These are phyloP conservation scores for Micromesistius poutassou DNA, from an alignment of 2,797 vertebrate species.

Conservation along the genomic window DNA sequence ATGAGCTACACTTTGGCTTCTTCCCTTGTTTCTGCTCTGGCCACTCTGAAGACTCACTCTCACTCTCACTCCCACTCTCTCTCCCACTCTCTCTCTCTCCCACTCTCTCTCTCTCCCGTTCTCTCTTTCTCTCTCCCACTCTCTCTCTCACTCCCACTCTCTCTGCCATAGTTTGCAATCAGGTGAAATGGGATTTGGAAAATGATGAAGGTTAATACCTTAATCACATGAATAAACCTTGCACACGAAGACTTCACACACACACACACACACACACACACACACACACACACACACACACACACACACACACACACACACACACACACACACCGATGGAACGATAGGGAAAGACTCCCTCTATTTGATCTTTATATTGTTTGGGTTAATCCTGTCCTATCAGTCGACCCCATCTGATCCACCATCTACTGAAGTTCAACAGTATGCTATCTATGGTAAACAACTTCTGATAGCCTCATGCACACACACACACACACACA, in stretches of 20 bases:
- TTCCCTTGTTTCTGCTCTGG: no score
- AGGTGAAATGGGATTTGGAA: background rate
- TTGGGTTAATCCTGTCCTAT: no score
- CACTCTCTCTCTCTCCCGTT: no score
- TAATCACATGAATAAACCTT: background rate
- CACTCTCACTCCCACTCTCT: background rate
- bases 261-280: slow-evolving; percentile 9
- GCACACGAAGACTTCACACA: background rate
- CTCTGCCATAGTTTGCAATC: background rate
- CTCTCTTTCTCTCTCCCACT: background rate
- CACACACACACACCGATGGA: slow-evolving; percentile 6
- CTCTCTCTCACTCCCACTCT: no score
- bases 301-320: slow-evolving; percentile 6
- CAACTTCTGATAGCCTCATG: no score
- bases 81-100: background rate
- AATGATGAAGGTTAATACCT: background rate
- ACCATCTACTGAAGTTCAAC: no score
- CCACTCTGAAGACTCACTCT: no score
- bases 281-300: slow-evolving; percentile 4
- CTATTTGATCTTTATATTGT: background rate
- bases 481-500: no score
- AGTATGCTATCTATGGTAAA: no score
- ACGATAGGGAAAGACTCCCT: background rate
- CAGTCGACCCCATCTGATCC: no score
- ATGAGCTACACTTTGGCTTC: no score